Conservation (phyloP, 1,140 invertebrate species). For the Rhynchophorus ferrugineus region DNA sequence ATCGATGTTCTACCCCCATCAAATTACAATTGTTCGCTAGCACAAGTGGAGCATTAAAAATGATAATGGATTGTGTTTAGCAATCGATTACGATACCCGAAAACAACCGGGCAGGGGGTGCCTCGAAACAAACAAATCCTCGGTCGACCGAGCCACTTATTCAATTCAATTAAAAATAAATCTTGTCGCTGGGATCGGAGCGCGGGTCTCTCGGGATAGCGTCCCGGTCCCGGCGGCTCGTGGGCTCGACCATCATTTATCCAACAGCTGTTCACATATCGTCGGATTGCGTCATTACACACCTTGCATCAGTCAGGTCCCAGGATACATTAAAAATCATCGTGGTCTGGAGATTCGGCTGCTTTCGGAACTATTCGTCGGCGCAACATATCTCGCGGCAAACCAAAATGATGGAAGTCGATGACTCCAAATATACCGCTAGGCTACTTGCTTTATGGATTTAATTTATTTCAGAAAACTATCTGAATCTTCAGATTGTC, state of each 20-base stretch:
- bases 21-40: too few relatives aligned
- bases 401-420: too few relatives aligned
- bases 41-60: too few relatives aligned
- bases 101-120: too few relatives aligned
- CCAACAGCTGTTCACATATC: constrained; percentile 40
- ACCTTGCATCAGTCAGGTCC: constrained; percentile 14
- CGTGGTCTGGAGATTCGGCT: too few relatives aligned
- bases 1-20: too few relatives aligned
- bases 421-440: too few relatives aligned
- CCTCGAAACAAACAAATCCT: constrained; percentile 2
- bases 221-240: constrained; percentile 40
- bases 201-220: constrained; percentile 53
- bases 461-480: too few relatives aligned
- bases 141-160: constrained; percentile 16
- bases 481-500: too few relatives aligned
- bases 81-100: too few relatives aligned
- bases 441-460: too few relatives aligned
- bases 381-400: background rate
- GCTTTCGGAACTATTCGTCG: background rate
- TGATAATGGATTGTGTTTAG: too few relatives aligned
- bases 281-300: constrained; percentile 30
- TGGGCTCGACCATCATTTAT: constrained; percentile 44
- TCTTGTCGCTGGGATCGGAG: constrained; percentile 46
- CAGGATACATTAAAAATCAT: constrained; percentile 1
- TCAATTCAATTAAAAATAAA: constrained; percentile 34